Evolutionary conservation across 2,797 vertebrate genomes (phyloP), one percentile per base, ranked within the genome.

Genomic region (Pachyuromys duprasi): DNA sequence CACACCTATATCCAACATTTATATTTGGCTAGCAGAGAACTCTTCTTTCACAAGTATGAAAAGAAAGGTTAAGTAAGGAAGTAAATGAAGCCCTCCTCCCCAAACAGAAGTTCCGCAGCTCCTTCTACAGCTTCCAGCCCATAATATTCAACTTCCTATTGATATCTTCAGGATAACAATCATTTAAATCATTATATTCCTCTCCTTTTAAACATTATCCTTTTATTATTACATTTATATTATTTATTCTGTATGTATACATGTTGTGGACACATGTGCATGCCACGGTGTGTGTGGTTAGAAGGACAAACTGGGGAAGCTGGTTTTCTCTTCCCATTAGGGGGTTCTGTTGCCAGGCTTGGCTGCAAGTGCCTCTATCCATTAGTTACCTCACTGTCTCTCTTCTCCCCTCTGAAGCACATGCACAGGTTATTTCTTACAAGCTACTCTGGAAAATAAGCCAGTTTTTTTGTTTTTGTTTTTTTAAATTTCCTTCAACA

Each of bases 51-150:
- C 78, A 88, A 89, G 17, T 75, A 90, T 45, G 82, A 63, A 65
- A 94, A 79, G 82, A 70, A 3, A 70, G 42, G 26, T 90, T 96
- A 91, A 96, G 72, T 62, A 92, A 11, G 20, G 74, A 92, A 91
- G 60, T 45, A 96, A 70, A 67, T 53, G 39, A 2, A 82, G 31
- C 18, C 2, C 22, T 63, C 31, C 65, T 55, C 33, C 31, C 26
- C 55, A 6, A 81, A 87, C 5, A 95, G n/a, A 2, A 93, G 33
- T 78, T 74, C 67, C 24, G 70, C 15, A 89, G 69, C 90, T 63
- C 78, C 2, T 76, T 87, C 15, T 81, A 69, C 2, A 81, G 45
- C 81, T 86, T 93, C 11, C 15, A 91, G 22, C 82, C 22, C 89
- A 3, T 39, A 24, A 42, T 82, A 67, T 83, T 95, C 87, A 86